phyloP scores from a whole-genome alignment of 2,113 vertebrate species.

The Corvus hawaiiensis region DNA sequence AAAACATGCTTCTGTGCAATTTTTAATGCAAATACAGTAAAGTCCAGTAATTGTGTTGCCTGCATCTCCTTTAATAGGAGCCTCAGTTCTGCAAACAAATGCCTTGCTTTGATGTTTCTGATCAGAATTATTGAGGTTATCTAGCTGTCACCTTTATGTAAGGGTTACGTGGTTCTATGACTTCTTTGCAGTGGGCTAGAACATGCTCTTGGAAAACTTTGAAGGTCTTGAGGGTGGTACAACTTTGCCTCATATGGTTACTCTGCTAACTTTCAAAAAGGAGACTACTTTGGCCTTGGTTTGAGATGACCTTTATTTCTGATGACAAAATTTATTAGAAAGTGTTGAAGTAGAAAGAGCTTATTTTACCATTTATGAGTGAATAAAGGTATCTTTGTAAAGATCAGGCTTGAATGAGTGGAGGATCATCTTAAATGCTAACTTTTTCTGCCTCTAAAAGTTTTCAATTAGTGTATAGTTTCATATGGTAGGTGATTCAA shows the following conservation, averaged over 20 bases:
- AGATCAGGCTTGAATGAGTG: not conserved
- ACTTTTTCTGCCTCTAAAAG: not conserved
- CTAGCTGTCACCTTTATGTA: rapidly evolving
- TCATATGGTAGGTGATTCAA: not conserved
- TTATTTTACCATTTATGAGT: not conserved
- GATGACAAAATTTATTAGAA: not conserved
- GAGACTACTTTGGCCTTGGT: not conserved
- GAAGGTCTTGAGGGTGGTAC: not conserved
- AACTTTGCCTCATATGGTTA: not conserved
- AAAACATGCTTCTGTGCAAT: not conserved
- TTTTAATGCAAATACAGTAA: not conserved
- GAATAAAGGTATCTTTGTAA: not conserved
- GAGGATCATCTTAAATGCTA: not conserved
- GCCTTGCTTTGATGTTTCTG: not conserved
- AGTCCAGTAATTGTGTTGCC: not conserved
- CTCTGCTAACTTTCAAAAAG: not conserved
- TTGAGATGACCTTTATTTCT: not conserved
- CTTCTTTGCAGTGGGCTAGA: not conserved
- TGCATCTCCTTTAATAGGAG: not conserved
- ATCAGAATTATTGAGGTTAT: not conserved
- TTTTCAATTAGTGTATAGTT: not conserved
- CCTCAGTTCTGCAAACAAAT: not conserved
- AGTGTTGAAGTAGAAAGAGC: not conserved
- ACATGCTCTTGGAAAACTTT: not conserved
- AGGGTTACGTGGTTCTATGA: rapidly evolving